phyloP scores from a whole-genome alignment of 2,888 invertebrate species.

The Polyommatus icarus region DNA sequence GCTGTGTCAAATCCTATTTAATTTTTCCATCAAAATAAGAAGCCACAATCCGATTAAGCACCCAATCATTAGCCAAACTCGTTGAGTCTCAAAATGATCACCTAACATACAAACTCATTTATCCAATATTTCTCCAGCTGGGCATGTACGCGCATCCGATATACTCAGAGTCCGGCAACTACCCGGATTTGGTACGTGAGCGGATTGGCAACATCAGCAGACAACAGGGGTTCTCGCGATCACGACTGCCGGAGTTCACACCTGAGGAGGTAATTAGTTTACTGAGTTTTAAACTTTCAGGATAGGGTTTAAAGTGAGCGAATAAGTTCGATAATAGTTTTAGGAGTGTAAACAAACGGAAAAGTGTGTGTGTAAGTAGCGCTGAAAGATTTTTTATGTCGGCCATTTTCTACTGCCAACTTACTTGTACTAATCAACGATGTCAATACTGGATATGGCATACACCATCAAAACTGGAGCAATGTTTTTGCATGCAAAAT shows the following conservation, averaged over 20 bases:
- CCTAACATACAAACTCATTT: background rate
- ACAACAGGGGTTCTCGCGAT: conserved; percentile 67
- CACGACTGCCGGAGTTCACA: conserved; percentile 74
- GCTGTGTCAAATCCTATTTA: no score
- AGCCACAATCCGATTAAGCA: no score
- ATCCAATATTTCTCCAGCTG: conserved; percentile 51
- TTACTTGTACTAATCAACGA: no score
- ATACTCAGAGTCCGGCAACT: conserved; percentile 70
- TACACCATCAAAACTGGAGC: no score
- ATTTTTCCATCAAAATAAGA: no score
- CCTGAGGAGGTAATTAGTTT: conserved; percentile 60
- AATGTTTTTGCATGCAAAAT: no score
- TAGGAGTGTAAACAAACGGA: background rate
- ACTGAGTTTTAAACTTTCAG: background rate
- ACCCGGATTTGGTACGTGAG: conserved; percentile 70
- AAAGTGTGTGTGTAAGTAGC: background rate
- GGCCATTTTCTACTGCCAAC: background rate
- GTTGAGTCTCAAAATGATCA: background rate
- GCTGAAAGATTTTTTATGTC: background rate
- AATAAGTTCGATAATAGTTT: background rate
- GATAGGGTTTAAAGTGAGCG: background rate
- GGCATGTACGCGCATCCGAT: conserved; percentile 78
- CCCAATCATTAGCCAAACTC: no score
- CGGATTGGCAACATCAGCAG: conserved; percentile 66
- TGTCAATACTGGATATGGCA: no score